These are phyloP conservation scores for Micrasema longulum DNA, from an alignment of 1,140 invertebrate genomes.

Conservation along the genomic window DNA sequence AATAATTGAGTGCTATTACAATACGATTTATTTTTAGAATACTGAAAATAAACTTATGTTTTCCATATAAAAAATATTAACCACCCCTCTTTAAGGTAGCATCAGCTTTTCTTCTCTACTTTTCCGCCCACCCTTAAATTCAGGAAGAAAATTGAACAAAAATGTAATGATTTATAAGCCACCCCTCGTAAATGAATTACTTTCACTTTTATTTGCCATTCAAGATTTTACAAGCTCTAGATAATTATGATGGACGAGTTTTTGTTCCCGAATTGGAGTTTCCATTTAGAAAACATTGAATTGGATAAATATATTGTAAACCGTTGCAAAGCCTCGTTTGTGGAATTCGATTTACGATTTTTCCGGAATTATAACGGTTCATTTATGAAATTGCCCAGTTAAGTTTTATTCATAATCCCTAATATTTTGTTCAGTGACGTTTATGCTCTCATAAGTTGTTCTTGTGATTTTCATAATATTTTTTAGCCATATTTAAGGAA, in stretches of 20 bases:
- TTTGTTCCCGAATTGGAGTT: constrained; percentile 15
- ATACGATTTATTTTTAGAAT: no score
- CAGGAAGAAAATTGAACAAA: constrained; percentile 10
- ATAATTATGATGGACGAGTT: constrained; percentile 34
- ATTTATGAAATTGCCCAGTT: background rate
- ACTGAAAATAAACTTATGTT: no score
- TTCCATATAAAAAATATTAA: no score
- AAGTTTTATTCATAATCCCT: no score
- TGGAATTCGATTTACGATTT: background rate
- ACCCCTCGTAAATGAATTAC: constrained; percentile 30
- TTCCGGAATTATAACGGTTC: background rate
- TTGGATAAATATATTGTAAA: constrained; percentile 8
- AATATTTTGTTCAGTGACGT: no score
- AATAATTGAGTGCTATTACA: no score
- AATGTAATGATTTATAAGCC: constrained; percentile 33
- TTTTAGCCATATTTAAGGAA: no score
- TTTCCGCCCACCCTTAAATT: background rate
- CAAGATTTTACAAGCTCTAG: constrained; percentile 29
- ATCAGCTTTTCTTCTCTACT: no score
- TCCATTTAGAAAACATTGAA: background rate
- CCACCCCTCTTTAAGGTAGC: no score
- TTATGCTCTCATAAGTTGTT: background rate
- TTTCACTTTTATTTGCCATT: constrained; percentile 37
- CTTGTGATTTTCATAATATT: background rate
- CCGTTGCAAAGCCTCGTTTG: background rate